These are phyloP conservation scores for Varecia variegata DNA, from an alignment of 2,797 vertebrate genomes.

Conservation along the genomic window DNA sequence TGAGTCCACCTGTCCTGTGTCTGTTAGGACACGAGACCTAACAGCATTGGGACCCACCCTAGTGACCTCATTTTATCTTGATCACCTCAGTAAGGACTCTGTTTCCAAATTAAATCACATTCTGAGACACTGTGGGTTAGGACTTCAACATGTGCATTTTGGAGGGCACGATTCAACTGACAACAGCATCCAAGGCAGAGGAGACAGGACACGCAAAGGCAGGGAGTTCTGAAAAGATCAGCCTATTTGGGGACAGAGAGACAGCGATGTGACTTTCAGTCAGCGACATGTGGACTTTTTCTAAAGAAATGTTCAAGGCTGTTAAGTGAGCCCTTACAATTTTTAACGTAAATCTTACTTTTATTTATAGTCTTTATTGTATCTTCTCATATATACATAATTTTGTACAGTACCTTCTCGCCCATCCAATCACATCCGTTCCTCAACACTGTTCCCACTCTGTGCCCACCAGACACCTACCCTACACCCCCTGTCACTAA, in stretches of 20 bases:
- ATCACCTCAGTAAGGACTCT: not conserved
- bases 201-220: not conserved
- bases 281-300: not conserved
- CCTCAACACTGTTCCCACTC: accelerated
- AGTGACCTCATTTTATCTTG: not conserved
- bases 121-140: not conserved
- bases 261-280: not conserved
- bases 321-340: not conserved
- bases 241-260: not conserved
- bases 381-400: not conserved
- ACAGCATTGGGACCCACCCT: not conserved
- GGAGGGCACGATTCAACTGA: not conserved
- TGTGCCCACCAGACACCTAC: too few species aligned
- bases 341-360: not conserved
- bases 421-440: accelerated
- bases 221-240: not conserved
- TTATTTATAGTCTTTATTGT: not conserved
- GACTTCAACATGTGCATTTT: not conserved
- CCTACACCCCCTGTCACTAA: not conserved
- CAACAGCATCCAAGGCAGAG: not conserved
- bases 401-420: not conserved
- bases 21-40: not conserved
- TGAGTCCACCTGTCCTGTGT: not conserved
- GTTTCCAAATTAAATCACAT: not conserved
- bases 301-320: not conserved